Percentiles rank a stretch among this genome's conserved stretches.
Conservation (phyloP, 1,140 invertebrate genomes). For the Hylaeus volcanicus region DNA sequence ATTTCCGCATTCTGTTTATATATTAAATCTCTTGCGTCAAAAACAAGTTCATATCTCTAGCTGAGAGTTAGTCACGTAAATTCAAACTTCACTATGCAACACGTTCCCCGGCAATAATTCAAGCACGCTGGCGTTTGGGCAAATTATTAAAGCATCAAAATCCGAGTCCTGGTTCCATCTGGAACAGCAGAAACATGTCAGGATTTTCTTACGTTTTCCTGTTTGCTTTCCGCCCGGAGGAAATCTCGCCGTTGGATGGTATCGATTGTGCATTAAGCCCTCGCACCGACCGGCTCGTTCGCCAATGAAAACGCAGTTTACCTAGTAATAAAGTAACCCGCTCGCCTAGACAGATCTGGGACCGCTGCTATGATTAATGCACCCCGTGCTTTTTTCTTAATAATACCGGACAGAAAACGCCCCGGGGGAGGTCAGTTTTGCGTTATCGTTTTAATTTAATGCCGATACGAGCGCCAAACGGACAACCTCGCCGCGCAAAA, state of each 20-base stretch:
- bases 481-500: neutral
- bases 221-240: neutral
- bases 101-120: no score
- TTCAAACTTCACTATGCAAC: no score
- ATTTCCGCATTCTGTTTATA: no score
- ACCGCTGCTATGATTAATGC: constrained; percentile 31
- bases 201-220: neutral
- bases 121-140: no score
- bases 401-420: neutral
- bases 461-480: neutral
- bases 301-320: constrained; percentile 30
- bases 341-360: constrained; percentile 16
- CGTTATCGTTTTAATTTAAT: neutral
- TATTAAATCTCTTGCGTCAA: no score
- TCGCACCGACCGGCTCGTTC: neutral
- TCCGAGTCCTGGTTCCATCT: no score
- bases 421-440: neutral
- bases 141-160: no score
- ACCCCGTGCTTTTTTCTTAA: constrained; percentile 14
- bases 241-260: constrained; percentile 12
- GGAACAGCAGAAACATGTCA: neutral
- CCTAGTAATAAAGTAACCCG: constrained; percentile 17
- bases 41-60: no score
- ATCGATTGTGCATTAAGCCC: constrained; percentile 44
- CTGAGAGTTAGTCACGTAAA: no score